These are phyloP conservation scores for Pemphredon lugubris DNA, from an alignment of 2,888 invertebrate species.

Conservation along the genomic window DNA sequence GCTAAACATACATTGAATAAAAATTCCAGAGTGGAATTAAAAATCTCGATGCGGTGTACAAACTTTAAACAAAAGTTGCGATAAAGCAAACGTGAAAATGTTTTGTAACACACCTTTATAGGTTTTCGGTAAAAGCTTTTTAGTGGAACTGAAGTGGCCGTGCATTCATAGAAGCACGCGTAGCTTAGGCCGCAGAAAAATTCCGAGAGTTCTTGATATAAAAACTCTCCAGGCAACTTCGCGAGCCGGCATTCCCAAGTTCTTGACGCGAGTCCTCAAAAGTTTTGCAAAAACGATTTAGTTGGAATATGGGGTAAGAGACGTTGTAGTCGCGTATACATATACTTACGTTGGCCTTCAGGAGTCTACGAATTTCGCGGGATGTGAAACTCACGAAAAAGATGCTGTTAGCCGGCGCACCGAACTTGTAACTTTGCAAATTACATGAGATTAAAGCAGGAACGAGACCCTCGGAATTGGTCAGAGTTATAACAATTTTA, in stretches of 20 bases:
- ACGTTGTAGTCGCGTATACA: slow-evolving; percentile 24
- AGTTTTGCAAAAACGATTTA: slow-evolving; percentile 65
- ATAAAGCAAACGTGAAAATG: slow-evolving; percentile 28
- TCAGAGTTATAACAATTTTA: slow-evolving; percentile 12
- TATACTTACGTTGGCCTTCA: not conserved
- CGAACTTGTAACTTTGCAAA: slow-evolving; percentile 31
- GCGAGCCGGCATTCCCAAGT: slow-evolving; percentile 58
- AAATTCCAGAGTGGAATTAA: not conserved
- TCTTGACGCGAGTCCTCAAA: slow-evolving; percentile 57
- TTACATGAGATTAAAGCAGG: slow-evolving; percentile 27
- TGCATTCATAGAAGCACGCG: slow-evolving; percentile 42
- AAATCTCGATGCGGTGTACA: slow-evolving; percentile 15
- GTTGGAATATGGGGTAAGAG: slow-evolving; percentile 48
- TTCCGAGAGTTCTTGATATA: slow-evolving; percentile 62
- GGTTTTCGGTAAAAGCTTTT: slow-evolving; percentile 54
- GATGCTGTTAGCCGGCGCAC: not conserved
- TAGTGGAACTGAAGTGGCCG: slow-evolving; percentile 54
- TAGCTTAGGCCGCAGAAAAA: slow-evolving; percentile 52
- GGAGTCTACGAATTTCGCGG: not conserved
- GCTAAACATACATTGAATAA: not conserved
- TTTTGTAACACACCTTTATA: slow-evolving; percentile 46
- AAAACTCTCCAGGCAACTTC: slow-evolving; percentile 63
- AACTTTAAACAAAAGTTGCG: no score
- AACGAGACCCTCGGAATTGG: slow-evolving; percentile 18
- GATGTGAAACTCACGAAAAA: slow-evolving; percentile 7